Base-by-base conservation (phyloP, 2,888 invertebrate genomes). In the Harmothoe impar region DNA sequence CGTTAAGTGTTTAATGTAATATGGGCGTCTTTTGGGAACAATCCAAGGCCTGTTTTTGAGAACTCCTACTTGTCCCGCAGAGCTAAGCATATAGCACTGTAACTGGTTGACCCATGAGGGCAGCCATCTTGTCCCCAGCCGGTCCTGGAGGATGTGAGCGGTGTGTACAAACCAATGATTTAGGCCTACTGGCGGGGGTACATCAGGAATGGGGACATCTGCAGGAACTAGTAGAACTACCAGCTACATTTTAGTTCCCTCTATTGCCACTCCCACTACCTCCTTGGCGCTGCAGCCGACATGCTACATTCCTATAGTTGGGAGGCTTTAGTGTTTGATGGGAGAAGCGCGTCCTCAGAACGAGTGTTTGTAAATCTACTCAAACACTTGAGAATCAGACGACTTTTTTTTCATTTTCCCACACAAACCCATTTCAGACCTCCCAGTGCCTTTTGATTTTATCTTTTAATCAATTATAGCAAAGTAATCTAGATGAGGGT, bases 321-420 rank as follows among this genome's bases (percentile, higher is more conserved):
- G 43, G 43, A n/a, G 20, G 62, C 3, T 62, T n/a, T 62, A 5
- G 20, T n/a, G 23, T 62, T n/a, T n/a, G 62, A 20, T 20, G 62
- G n/a, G 62, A 62, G 62, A 62, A 62, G 3, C 20, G n/a, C 20
- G 12, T 62, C 23, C 62, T n/a, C 62, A 15, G n/a, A n/a, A 62
- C n/a, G 62, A 62, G n/a, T n/a, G 62, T 62, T n/a, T 62, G 62
- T 62, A 20, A 62, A 62, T 62, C 62, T 62, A n/a, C 62, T 62
- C 62, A 62, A n/a, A 62, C 23, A n/a, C 1, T n/a, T n/a, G 23
- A 62, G 62, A 62, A 62, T 20, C 62, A 62, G 62, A 62, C 62
- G 20, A 62, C 20, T n/a, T 62, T 62, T 20, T n/a, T 62, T 62
- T 3, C 0, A 62, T 62, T 43, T 10, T 62, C 62, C 62, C 20